phyloP scores from a whole-genome alignment of 2,888 invertebrate genomes.

The Nomada flava region DNA sequence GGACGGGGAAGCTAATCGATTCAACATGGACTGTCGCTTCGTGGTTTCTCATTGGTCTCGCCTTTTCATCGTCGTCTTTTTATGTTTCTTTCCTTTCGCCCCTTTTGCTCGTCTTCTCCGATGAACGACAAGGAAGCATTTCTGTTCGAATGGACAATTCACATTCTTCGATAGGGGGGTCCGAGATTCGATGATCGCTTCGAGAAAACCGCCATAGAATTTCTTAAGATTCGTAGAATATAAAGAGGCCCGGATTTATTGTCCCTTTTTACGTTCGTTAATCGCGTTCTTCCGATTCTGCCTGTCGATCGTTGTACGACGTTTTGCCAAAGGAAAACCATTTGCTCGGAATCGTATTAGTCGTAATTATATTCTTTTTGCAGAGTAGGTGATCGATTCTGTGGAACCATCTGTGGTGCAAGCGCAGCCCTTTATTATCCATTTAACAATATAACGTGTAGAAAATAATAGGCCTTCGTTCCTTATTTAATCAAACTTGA shows the following conservation, averaged over 20 bases:
- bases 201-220: conserved; percentile 20
- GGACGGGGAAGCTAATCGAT: conserved; percentile 57
- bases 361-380: background rate
- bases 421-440: background rate
- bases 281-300: conserved; percentile 31
- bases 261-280: conserved; percentile 41
- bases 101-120: conserved; percentile 5
- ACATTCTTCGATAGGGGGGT: conserved; percentile 34
- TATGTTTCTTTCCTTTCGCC: conserved; percentile 1
- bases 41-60: conserved; percentile 45
- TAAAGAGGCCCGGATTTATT: conserved; percentile 10
- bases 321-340: conserved; percentile 12
- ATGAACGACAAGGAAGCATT: conserved; percentile 10
- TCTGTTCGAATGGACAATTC: conserved; percentile 29
- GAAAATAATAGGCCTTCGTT: background rate
- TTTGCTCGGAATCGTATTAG: background rate
- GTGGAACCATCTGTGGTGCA: too few relatives aligned
- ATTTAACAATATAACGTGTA: background rate
- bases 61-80: conserved; percentile 24
- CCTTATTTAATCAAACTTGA: background rate
- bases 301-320: conserved; percentile 2
- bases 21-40: conserved; percentile 45
- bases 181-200: conserved; percentile 34
- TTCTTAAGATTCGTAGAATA: conserved; percentile 46
- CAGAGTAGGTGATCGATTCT: background rate